Conservation (phyloP, 1,140 invertebrate species). For the Drosophila bocki region DNA sequence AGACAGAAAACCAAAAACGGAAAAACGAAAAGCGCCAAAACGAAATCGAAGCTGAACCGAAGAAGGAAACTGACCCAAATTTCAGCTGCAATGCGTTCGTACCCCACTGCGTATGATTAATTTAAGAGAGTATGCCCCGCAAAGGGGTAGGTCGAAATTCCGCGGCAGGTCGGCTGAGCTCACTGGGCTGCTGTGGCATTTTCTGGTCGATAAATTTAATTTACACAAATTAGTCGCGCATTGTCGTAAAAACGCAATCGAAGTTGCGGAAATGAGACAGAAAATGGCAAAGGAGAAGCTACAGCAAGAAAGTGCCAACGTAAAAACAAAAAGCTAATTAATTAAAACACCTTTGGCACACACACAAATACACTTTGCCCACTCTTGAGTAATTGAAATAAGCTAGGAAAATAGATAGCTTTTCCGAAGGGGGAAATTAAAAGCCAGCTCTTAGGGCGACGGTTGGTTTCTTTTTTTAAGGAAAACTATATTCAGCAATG, state of each 20-base stretch:
- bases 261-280: slow-evolving; percentile 32
- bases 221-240: slow-evolving; percentile 82
- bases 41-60: slow-evolving; percentile 26
- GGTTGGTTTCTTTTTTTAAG: slow-evolving; percentile 4
- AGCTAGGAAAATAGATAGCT: slow-evolving; percentile 38
- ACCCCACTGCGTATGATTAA: slow-evolving; percentile 73
- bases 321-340: slow-evolving; percentile 83
- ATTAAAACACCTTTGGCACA: slow-evolving; percentile 74
- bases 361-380: slow-evolving; percentile 2
- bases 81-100: slow-evolving; percentile 48
- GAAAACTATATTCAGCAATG: slow-evolving; percentile 2
- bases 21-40: slow-evolving; percentile 15
- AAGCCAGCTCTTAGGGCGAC: slow-evolving; percentile 12
- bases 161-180: background rate
- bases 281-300: slow-evolving; percentile 33
- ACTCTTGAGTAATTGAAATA: slow-evolving; percentile 29
- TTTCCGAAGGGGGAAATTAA: slow-evolving; percentile 10
- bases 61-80: slow-evolving; percentile 53
- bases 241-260: slow-evolving; percentile 80
- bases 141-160: slow-evolving; percentile 1
- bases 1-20: background rate
- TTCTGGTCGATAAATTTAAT: slow-evolving; percentile 84
- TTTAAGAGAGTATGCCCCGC: slow-evolving; percentile 55
- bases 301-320: slow-evolving; percentile 60
- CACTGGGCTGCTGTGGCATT: slow-evolving; percentile 69